Base-by-base conservation (phyloP, 2,888 invertebrate genomes). In the Polyommatus icarus region DNA sequence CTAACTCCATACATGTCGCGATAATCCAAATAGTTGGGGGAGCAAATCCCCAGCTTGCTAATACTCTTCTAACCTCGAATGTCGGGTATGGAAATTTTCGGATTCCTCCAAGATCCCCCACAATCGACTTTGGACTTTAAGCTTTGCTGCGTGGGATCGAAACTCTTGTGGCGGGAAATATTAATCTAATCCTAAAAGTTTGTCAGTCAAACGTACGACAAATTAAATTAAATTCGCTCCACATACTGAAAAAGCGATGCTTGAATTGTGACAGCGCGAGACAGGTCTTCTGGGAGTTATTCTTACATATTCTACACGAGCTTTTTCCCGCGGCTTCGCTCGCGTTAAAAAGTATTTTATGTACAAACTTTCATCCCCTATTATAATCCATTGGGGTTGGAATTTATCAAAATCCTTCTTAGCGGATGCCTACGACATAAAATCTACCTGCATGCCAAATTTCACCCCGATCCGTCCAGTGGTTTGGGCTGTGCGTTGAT, bases 51-150 rank as follows among this genome's bases (percentile, higher is more conserved):
- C 88, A 89, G 90, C 88, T 91, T 91, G 90, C 91, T 91, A 91
- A 91, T 91, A 90, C 90, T 88, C 89, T 90, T 89, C 90, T 88
- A 89, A 88, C 91, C 90, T 89, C 90, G 87, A 90, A 91, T 18
- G 67, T 67, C 61, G 24, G 24, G 67, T 67, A 67, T 67, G 67
- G 67, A 67, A 67, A 67, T 67, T 67, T 67, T 67, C 12, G 29
- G 29, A 67, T 67, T 67, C 67, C 67, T 67, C 59, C 24, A 29
- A 67, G 29, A 67, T 67, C 78, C 71, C 36, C 78, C 80, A 57
- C 82, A 72, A 81, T 80, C 83, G 82, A 88, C 84, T 87, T 82
- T 82, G 76, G 82, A 84, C 87, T 85, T 84, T 87, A 85, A 76
- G 67, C 10, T 80, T 57, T 12, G 71, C 67, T 50, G 5, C 46